Percentiles rank a stretch among this genome's conserved stretches.
Evolutionary conservation across 2,797 vertebrate species (phyloP).

Genomic region (Adelosebastes latens): DNA sequence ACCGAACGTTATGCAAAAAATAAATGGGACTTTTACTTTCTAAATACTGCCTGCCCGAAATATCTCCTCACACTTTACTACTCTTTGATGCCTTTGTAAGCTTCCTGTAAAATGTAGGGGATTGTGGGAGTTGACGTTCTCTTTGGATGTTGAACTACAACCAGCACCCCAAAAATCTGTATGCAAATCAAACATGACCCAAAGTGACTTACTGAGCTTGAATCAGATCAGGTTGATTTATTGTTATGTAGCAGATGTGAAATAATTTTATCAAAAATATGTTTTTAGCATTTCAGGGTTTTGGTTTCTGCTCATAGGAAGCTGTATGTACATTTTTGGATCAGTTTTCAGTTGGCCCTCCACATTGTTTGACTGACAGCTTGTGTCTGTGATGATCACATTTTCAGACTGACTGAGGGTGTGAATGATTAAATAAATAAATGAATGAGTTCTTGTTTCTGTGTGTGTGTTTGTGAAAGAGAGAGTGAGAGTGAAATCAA

Average conservation of each 20-base stretch:
- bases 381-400: conserved; percentile 4
- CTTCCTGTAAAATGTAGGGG: neutral
- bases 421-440: conserved; percentile 21
- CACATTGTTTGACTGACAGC: neutral
- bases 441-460: conserved; percentile 19
- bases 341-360: neutral
- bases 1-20: neutral
- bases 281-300: neutral
- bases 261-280: neutral
- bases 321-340: conserved; percentile 27
- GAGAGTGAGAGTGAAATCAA: conserved; percentile 6
- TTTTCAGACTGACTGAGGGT: conserved; percentile 20
- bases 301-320: neutral
- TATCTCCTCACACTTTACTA: conserved; percentile 1
- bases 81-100: neutral
- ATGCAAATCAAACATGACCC: conserved; percentile 23
- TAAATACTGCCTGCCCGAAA: neutral
- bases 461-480: conserved; percentile 3
- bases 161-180: neutral
- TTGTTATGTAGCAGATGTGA: conserved; percentile 9
- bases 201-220: conserved; percentile 21
- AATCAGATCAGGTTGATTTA: neutral
- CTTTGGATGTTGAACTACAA: neutral
- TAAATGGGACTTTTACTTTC: neutral
- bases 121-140: neutral